Base-by-base conservation (phyloP, 2,888 invertebrate genomes). In the Neria commutata region DNA sequence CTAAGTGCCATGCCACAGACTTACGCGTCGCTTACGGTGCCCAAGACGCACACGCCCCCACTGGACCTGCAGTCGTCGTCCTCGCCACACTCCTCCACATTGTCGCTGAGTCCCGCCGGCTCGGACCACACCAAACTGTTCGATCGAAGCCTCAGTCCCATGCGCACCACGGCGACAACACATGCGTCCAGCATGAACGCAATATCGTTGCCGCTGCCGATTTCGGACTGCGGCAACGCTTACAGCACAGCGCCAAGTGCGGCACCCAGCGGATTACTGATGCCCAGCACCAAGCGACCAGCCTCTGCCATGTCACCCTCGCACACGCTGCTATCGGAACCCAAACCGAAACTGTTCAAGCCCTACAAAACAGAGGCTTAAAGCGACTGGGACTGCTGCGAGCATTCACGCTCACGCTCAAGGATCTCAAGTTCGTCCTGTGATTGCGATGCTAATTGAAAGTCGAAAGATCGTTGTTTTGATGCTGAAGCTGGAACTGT, bases 311-410 rank as follows among this genome's bases (percentile, higher is more conserved):
- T 71, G 66, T 75, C 78, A 37, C 78, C 78, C 19, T 56, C 69
- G 17, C 71, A 69, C 4, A 72, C 73, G 0, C 56, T 64, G 17
- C 60, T 74, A 11, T 58, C 72, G 5, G 77, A 78, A 61, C 72
- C 84, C 40, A 85, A 85, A 69, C 89, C 89, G 0, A 89, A 89
- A 74, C 83, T 91, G 23, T 91, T 91, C 76, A 90, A 91, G 76
- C 91, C 91, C 1, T 91, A 91, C 82, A 91, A 91, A 71, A 80
- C 80, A 59, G 81, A 82, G 68, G 75, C 75, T 59, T 80, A 76
- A 51, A 17, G n/a, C 3, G 8, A 19, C 42, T 10, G 14, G 10
- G 8, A 19, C 3, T 6, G 19, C 2, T n/a, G n/a, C n/a, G n/a
- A n/a, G n/a, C n/a, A n/a, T n/a, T n/a, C n/a, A n/a, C n/a, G n/a